phyloP scores from a whole-genome alignment of 2,888 invertebrate species.

The Matsumyia berberina region DNA sequence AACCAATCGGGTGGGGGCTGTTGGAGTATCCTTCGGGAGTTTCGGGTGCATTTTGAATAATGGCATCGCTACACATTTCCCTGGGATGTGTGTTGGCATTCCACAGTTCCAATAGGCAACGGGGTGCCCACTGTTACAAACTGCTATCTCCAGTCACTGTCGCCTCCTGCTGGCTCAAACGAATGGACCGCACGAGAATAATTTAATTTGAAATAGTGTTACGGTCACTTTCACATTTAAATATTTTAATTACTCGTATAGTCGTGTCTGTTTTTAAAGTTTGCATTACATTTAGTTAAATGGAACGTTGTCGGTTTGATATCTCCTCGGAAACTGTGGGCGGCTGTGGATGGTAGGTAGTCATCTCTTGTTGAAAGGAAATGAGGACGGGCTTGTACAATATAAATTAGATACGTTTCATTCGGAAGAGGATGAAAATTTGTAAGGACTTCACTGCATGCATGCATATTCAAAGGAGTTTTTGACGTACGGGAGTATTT shows the following conservation, averaged over 20 bases:
- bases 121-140: conserved; percentile 38
- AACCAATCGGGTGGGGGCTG: conserved; percentile 29
- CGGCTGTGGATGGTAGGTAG: too few species aligned
- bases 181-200: conserved; percentile 71
- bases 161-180: conserved; percentile 5
- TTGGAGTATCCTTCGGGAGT: conserved; percentile 20
- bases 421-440: too few species aligned
- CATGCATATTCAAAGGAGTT: too few species aligned
- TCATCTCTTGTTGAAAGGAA: too few species aligned
- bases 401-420: too few species aligned
- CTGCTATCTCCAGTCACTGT: conserved; percentile 13
- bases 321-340: too few species aligned
- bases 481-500: too few species aligned
- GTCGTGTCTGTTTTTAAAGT: conserved; percentile 15
- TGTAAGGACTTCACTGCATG: too few species aligned
- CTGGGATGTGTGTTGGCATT: conserved; percentile 46
- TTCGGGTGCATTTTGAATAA: conserved; percentile 68
- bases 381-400: too few species aligned
- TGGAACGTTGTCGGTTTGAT: background rate
- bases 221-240: conserved; percentile 73
- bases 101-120: conserved; percentile 45
- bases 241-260: conserved; percentile 70
- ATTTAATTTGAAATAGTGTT: conserved; percentile 75
- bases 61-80: conserved; percentile 23
- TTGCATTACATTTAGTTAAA: conserved; percentile 7